Percentiles rank a stretch among this genome's conserved stretches.
phyloP scores from a whole-genome alignment of 2,113 vertebrate species.

The Pandion haliaetus region DNA sequence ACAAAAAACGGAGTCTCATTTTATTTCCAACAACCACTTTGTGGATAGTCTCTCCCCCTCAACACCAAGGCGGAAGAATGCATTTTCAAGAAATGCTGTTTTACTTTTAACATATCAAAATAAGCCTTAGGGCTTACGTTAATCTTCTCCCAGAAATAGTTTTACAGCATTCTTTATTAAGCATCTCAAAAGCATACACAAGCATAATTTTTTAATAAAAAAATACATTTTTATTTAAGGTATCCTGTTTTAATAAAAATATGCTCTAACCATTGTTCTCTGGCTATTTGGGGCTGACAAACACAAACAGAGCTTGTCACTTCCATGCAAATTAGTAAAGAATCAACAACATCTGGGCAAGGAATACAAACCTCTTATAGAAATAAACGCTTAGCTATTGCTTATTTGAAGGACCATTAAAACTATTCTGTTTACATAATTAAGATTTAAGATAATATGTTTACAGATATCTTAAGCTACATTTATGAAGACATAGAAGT shows the following conservation, averaged over 20 bases:
- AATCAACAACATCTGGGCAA: not conserved
- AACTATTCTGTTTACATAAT: not conserved
- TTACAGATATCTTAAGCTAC: not conserved
- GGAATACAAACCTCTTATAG: not conserved
- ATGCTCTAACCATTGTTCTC: not conserved
- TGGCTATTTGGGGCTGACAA: not conserved
- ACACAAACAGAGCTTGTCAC: not conserved
- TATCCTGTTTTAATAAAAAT: not conserved
- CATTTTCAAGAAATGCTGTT: not conserved
- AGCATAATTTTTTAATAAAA: not conserved
- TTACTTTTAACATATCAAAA: not conserved
- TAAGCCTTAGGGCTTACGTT: not conserved
- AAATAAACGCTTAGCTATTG: not conserved
- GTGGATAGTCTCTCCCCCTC: not conserved
- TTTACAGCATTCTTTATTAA: not conserved
- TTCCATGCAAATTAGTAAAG: not conserved
- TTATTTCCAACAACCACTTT: not conserved
- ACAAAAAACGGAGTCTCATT: not conserved
- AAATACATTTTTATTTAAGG: not conserved
- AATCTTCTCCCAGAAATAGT: not conserved
- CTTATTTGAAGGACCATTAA: not conserved
- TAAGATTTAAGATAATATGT: no score
- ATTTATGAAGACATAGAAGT: not conserved
- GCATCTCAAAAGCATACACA: not conserved
- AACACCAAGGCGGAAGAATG: not conserved